These are phyloP conservation scores for Neoaliturus tenellus DNA, from an alignment of 2,888 invertebrate genomes.

Conservation along the genomic window DNA sequence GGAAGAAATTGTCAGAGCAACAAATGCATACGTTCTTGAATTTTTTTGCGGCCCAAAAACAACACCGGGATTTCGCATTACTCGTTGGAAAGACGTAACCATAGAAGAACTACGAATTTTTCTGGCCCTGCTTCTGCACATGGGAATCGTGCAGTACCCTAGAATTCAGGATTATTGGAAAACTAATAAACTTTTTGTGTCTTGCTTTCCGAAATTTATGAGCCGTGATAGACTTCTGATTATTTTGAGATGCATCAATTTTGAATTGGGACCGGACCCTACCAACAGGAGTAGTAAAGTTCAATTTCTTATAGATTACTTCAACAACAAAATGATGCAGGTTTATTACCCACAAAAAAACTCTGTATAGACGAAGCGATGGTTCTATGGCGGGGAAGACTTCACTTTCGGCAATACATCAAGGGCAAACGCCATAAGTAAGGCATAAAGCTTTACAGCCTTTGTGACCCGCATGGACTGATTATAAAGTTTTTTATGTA, in stretches of 20 bases:
- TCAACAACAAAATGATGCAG: slow-evolving; percentile 20
- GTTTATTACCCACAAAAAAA: slow-evolving; percentile 34
- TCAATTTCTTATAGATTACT: neutral
- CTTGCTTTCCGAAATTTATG: slow-evolving; percentile 69
- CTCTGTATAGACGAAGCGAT: slow-evolving; percentile 1
- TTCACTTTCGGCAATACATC: slow-evolving; percentile 19
- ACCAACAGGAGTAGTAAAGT: neutral
- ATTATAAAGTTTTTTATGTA: slow-evolving; percentile 23
- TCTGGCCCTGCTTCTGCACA: slow-evolving; percentile 64
- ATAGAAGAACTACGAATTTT: slow-evolving; percentile 12
- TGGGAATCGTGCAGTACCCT: slow-evolving; percentile 69
- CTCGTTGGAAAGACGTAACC: slow-evolving; percentile 28
- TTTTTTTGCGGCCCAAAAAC: slow-evolving; percentile 28
- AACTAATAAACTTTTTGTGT: slow-evolving; percentile 68
- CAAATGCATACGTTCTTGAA: neutral
- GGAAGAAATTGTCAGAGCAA: neutral
- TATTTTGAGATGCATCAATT: slow-evolving; percentile 70
- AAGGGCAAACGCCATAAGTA: slow-evolving; percentile 28
- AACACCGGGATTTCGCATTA: neutral
- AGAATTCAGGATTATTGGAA: slow-evolving; percentile 70
- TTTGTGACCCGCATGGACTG: slow-evolving; percentile 34
- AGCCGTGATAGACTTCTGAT: slow-evolving; percentile 69
- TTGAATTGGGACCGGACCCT: slow-evolving; percentile 54
- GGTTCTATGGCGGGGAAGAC: slow-evolving; percentile 28
- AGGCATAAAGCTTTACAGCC: slow-evolving; percentile 36